Conservation (phyloP, 2,797 vertebrate species). For the Simalia tracyae region DNA sequence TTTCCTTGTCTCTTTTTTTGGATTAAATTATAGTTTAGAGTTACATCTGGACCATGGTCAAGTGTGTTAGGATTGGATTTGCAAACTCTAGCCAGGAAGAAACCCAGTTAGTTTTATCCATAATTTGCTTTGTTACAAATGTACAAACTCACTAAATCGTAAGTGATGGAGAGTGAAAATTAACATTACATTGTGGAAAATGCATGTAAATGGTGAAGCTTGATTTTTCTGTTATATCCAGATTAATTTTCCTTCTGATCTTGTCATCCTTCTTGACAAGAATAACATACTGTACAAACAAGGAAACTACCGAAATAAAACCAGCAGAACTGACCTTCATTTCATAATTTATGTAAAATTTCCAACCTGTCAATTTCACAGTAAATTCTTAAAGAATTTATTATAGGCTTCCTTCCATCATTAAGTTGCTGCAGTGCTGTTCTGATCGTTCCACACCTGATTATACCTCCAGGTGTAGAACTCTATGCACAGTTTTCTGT, state of each 20-base stretch:
- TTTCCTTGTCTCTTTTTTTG: neutral
- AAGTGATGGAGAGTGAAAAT: neutral
- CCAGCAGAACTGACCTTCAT: neutral
- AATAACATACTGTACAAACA: neutral
- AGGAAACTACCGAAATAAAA: neutral
- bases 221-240: neutral
- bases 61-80: neutral
- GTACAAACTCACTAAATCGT: neutral
- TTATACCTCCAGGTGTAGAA: neutral
- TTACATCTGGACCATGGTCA: neutral
- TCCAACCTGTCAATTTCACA: neutral
- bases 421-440: neutral
- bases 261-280: neutral
- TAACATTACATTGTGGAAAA: neutral
- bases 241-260: neutral
- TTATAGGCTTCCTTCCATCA: neutral
- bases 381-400: neutral
- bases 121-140: neutral
- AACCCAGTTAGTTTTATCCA: neutral
- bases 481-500: neutral
- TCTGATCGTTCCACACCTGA: neutral
- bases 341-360: neutral
- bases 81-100: neutral
- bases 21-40: neutral
- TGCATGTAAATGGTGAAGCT: neutral